Evolutionary conservation across 2,888 invertebrate genomes (phyloP).

Genomic region (Callyntrura sp.): DNA sequence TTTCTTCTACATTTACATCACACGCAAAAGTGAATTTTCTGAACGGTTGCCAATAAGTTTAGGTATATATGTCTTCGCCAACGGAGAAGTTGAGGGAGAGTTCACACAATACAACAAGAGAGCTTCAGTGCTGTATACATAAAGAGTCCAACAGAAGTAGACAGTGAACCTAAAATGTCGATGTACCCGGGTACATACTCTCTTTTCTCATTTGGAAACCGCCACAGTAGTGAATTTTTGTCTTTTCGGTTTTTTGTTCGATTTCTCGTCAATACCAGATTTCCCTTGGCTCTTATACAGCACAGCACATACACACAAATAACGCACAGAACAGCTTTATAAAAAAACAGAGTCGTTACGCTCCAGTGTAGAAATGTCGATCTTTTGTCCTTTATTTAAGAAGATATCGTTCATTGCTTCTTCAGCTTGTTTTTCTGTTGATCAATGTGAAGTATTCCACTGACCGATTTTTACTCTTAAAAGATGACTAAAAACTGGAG

Average conservation of each 20-base stretch:
- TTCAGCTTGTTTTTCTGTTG: neutral
- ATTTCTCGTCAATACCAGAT: constrained; percentile 50
- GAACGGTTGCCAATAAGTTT: constrained; percentile 76
- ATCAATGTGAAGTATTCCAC: constrained; percentile 49
- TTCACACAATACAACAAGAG: constrained; percentile 13
- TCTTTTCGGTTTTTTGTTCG: constrained; percentile 35
- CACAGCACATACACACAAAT: constrained; percentile 22
- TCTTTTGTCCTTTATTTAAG: constrained; percentile 25
- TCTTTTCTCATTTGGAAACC: neutral
- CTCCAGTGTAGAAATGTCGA: constrained; percentile 5
- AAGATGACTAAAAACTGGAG: constrained; percentile 19
- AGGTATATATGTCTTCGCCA: constrained; percentile 25
- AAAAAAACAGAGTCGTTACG: constrained; percentile 13
- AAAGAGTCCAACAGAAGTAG: constrained; percentile 11
- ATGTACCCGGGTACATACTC: neutral
- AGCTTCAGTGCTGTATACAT: too few species aligned
- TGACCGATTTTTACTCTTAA: constrained; percentile 38
- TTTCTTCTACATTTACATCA: constrained; percentile 65
- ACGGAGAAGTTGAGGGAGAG: neutral
- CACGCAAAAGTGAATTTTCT: constrained; percentile 77
- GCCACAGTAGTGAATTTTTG: constrained; percentile 14
- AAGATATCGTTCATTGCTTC: neutral
- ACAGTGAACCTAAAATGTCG: constrained; percentile 42
- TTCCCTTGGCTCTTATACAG: constrained; percentile 20
- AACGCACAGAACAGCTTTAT: too few species aligned